These are phyloP conservation scores for Porites australiensis DNA, from an alignment of 64 coral and sea anemone genomes.

Conservation along the genomic window DNA sequence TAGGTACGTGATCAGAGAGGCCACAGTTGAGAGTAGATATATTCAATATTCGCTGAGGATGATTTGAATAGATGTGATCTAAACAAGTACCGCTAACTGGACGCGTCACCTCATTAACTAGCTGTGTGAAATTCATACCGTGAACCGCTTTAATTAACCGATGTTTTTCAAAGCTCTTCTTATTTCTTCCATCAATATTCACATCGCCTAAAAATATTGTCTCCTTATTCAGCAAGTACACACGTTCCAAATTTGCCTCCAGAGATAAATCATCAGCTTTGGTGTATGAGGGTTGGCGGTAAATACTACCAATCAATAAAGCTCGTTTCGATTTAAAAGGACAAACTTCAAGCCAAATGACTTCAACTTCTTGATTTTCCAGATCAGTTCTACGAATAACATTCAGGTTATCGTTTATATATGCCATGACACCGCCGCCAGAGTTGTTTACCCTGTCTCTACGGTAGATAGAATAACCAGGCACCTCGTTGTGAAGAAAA, in stretches of 20 bases:
- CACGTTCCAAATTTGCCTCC: conserved; percentile 63
- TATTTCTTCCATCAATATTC: too few species aligned
- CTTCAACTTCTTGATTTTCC: conserved; percentile 9
- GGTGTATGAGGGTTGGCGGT: conserved; percentile 26
- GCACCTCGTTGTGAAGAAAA: not conserved
- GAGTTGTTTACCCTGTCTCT: not conserved
- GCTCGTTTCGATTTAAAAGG: conserved; percentile 65
- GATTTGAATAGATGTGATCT: too few species aligned
- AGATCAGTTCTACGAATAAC: conserved; percentile 21
- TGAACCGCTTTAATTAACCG: too few species aligned
- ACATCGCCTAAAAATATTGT: conserved; percentile 49
- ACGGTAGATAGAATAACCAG: conserved; percentile 4
- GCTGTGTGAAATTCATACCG: too few species aligned
- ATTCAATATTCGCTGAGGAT: too few species aligned
- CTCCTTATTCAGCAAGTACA: conserved; percentile 41
- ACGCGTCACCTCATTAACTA: too few species aligned
- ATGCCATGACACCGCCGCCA: conserved; percentile 51
- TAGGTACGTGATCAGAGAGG: too few species aligned
- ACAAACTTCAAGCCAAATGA: conserved; percentile 20
- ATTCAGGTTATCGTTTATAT: conserved; percentile 24
- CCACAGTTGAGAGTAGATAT: too few species aligned
- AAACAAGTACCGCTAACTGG: too few species aligned
- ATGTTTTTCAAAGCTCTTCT: too few species aligned
- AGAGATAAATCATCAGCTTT: conserved; percentile 7
- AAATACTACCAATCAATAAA: conserved; percentile 40